phyloP scores from a whole-genome alignment of 1,140 invertebrate species.

The Cylas formicarius region DNA sequence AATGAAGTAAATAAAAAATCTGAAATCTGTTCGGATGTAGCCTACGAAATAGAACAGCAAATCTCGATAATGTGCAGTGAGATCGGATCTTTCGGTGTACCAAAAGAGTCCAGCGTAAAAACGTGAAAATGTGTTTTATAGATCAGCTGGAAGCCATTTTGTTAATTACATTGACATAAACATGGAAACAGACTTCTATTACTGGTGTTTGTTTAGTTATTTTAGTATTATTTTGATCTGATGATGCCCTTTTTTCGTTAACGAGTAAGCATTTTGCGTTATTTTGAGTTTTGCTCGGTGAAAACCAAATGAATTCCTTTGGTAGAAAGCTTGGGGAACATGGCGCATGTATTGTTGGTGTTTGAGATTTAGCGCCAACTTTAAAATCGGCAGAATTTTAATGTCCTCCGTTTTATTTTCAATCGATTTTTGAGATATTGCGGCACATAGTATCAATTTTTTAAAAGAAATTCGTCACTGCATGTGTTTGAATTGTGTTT shows the following conservation, averaged over 20 bases:
- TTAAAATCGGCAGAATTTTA: slow-evolving; percentile 15
- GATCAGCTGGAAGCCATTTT: slow-evolving; percentile 39
- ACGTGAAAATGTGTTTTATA: slow-evolving; percentile 26
- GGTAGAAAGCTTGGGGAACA: slow-evolving; percentile 17
- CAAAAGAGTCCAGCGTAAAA: background rate
- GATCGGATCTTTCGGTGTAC: background rate
- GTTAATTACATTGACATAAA: slow-evolving; percentile 35
- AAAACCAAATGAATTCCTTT: slow-evolving; percentile 5
- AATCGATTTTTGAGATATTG: slow-evolving; percentile 1
- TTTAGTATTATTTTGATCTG: slow-evolving; percentile 16
- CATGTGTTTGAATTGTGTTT: background rate
- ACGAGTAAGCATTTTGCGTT: slow-evolving; percentile 14
- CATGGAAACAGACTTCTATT: slow-evolving; percentile 36
- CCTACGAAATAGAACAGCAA: slow-evolving; percentile 10
- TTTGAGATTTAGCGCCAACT: slow-evolving; percentile 32
- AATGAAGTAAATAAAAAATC: slow-evolving; percentile 13
- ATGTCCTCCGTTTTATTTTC: slow-evolving; percentile 1
- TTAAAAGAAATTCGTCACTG: background rate
- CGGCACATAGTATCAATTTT: background rate
- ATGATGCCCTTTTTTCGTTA: slow-evolving; percentile 20
- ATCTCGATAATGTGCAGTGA: background rate
- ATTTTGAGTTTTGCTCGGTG: background rate
- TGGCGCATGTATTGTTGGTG: slow-evolving; percentile 23
- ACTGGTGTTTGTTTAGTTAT: slow-evolving; percentile 18
- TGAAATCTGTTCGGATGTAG: too few relatives aligned